Evolutionary conservation across 2,113 vertebrate species (phyloP).

Genomic region (Ciconia maguari): DNA sequence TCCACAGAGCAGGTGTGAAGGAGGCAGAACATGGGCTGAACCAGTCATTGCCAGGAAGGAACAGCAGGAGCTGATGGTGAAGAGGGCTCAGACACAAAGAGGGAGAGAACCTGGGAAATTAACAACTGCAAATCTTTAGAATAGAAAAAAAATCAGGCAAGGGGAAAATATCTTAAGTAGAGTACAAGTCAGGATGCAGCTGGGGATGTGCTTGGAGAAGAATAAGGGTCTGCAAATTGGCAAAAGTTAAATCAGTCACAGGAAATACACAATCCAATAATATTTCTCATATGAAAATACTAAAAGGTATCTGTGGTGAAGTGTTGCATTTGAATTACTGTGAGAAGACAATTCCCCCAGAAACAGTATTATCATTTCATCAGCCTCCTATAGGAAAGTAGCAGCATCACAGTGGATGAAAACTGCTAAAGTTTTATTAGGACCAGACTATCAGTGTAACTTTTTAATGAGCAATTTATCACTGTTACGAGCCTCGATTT

Average conservation of each 20-base stretch:
- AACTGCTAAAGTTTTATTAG: not conserved
- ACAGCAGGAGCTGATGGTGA: not conserved
- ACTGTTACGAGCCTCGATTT: not conserved
- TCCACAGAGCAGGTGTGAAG: not conserved
- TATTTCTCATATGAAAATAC: not conserved
- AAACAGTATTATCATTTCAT: not conserved
- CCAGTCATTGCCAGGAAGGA: not conserved
- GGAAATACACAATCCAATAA: not conserved
- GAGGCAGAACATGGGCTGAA: not conserved
- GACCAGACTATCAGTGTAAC: not conserved
- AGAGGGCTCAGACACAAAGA: not conserved
- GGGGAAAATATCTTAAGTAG: not conserved
- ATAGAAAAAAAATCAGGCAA: not conserved
- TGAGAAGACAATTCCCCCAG: not conserved
- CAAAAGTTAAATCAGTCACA: not conserved
- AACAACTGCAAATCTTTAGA: not conserved
- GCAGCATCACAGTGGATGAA: not conserved
- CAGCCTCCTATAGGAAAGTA: not conserved
- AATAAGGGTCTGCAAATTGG: not conserved
- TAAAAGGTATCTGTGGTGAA: not conserved
- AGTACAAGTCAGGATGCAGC: not conserved
- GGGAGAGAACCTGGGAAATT: not conserved
- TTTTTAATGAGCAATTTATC: constrained; percentile 44
- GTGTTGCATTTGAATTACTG: not conserved
- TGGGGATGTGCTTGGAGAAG: not conserved